phyloP scores from a whole-genome alignment of 1,140 invertebrate genomes.

The Cydia amplana region DNA sequence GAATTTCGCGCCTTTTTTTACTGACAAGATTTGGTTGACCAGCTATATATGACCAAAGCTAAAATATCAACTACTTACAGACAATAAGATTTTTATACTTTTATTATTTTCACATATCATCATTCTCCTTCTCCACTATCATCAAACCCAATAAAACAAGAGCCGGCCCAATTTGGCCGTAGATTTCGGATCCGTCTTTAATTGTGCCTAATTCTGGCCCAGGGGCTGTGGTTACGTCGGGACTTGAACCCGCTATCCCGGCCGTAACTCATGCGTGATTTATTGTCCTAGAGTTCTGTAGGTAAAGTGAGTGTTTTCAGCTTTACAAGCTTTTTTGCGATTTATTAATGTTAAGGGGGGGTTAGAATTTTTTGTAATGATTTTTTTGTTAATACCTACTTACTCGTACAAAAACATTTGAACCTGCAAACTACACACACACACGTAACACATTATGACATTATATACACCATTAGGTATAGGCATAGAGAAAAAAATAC shows the following conservation, averaged over 20 bases:
- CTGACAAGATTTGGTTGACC: too few relatives aligned
- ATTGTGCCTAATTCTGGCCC: constrained; percentile 48
- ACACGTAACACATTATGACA: too few relatives aligned
- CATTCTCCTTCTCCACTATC: not conserved
- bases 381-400: too few relatives aligned
- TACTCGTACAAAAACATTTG: too few relatives aligned
- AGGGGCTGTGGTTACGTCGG: constrained; percentile 43
- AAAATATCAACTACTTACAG: not conserved
- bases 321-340: not conserved
- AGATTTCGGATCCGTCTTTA: constrained; percentile 38
- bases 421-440: too few relatives aligned
- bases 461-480: too few relatives aligned
- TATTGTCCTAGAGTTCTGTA: constrained; percentile 31
- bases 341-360: too few relatives aligned
- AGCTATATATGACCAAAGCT: too few relatives aligned
- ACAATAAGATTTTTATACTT: not conserved
- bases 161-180: constrained; percentile 36
- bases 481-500: too few relatives aligned
- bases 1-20: too few relatives aligned
- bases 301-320: not conserved
- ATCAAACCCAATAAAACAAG: constrained; percentile 32
- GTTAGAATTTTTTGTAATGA: too few relatives aligned
- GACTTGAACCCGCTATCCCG: constrained; percentile 40
- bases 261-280: constrained; percentile 45
- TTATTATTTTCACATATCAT: constrained; percentile 12